phyloP scores from a whole-genome alignment of 2,888 invertebrate species.

The Lagria hirta region DNA sequence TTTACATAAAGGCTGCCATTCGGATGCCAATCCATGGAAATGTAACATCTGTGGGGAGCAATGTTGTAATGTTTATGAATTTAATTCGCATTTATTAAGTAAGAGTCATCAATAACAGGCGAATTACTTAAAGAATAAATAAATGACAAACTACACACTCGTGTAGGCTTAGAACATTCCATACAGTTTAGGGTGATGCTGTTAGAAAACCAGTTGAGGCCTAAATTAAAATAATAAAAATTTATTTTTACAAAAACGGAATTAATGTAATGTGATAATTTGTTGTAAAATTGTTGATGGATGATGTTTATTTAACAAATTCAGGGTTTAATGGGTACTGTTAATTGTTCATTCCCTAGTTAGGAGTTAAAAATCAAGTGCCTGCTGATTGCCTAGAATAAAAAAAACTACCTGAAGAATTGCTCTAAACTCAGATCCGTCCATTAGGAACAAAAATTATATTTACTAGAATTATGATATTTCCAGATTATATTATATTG shows the following conservation, averaged over 20 bases:
- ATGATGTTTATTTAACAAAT: conserved; percentile 4
- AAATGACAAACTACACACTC: too few species aligned
- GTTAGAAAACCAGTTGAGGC: too few species aligned
- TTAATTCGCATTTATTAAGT: conserved; percentile 93
- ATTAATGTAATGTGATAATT: conserved; percentile 21
- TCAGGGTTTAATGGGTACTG: conserved; percentile 16
- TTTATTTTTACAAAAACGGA: conserved; percentile 12
- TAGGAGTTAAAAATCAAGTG: conserved; percentile 19
- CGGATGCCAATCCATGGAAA: conserved; percentile 95
- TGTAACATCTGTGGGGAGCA: conserved; percentile 97
- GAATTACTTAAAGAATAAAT: conserved; percentile 15
- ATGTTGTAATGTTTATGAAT: conserved; percentile 94
- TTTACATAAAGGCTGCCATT: conserved; percentile 97
- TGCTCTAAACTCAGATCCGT: conserved; percentile 40
- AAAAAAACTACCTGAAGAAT: conserved; percentile 26
- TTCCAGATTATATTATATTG: conserved; percentile 22
- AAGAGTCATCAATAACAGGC: conserved; percentile 75
- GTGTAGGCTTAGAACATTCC: too few species aligned
- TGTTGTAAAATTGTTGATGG: conserved; percentile 20
- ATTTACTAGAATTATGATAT: conserved; percentile 27
- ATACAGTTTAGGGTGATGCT: conserved; percentile 15
- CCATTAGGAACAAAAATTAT: conserved; percentile 36
- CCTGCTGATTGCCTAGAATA: conserved; percentile 19
- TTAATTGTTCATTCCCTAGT: conserved; percentile 16
- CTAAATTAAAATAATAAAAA: too few species aligned